Base-by-base conservation (phyloP, 2,888 invertebrate species). In the Ypsolopha scabrella region DNA sequence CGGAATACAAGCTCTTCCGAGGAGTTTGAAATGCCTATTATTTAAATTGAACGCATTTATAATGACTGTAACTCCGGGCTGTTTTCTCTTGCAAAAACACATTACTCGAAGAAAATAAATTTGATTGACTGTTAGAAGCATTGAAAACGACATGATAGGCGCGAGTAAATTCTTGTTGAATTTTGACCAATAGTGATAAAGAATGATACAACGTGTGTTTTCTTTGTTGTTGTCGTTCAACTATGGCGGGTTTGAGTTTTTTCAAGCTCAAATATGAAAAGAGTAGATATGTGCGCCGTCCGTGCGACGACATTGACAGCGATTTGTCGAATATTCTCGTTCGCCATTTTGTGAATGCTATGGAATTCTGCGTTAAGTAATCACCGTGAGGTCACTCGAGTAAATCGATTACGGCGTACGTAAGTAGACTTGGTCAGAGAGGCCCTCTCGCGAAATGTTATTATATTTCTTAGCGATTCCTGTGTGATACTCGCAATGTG, bases 161-260 rank as follows among this genome's bases (percentile, higher is more conserved):
- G n/a, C 3, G 34, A 52, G 43, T n/a, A 1, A 4, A 46, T 14
- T 11, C n/a, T 41, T 10, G 14, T 49, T 39, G 41, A 44, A 51
- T 48, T 52, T 13, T 33, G 14, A 11, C 41, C 43, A 47, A 46
- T 39, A 50, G 43, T 50, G 50, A 53, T 57, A 55, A 34, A 41
- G 14, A 49, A 7, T 47, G 43, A 43, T 14, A 54, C 38, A 37
- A 52, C 48, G 44, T 51, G 46, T 52, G 43, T 60, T 72, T 65
- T 75, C 67, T 67, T 59, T 68, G 58, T 53, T 57, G 63, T 61
- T 33, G 47, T 36, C 43, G 45, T 11, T 38, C 49, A 55, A 73
- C 72, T 80, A 86, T 87, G 87, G 87, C 86, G 86, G 85, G 72
- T 77, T 75, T 65, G 71, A 78, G 78, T 83, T 86, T 85, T 85